Percentiles rank a stretch among this genome's conserved stretches.
phyloP scores from a whole-genome alignment of 1,140 invertebrate genomes.

The Mercenaria mercenaria region DNA sequence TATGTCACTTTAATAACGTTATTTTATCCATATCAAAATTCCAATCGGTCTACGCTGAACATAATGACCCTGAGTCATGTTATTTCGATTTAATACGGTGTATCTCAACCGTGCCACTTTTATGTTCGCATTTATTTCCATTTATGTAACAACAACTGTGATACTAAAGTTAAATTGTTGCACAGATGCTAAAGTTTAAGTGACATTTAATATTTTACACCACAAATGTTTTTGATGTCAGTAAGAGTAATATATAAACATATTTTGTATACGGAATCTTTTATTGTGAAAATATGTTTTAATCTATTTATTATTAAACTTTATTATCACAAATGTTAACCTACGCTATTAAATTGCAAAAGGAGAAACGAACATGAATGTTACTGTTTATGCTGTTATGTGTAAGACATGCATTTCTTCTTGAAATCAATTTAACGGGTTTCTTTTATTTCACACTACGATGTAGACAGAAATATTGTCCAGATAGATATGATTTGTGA shows the following conservation, averaged over 20 bases:
- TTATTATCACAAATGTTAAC: no score
- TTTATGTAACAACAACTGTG: background rate
- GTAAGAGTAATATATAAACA: background rate
- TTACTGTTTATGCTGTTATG: no score
- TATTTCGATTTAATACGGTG: background rate
- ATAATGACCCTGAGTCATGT: constrained; percentile 38
- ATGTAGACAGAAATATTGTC: no score
- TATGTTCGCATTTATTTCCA: background rate
- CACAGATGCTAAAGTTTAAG: constrained; percentile 9
- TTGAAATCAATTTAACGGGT: no score
- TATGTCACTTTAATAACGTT: constrained; percentile 27
- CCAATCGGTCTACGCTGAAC: constrained; percentile 14
- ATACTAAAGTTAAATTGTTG: background rate
- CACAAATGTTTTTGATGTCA: background rate
- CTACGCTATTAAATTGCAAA: no score
- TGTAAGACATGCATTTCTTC: no score
- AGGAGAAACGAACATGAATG: no score
- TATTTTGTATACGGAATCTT: background rate
- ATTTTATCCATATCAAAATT: constrained; percentile 54
- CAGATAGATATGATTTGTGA: no score
- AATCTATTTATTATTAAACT: no score
- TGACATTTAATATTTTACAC: background rate
- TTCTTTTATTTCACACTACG: no score
- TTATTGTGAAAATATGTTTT: no score
- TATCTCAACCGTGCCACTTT: background rate